Percentiles rank a stretch among this genome's conserved stretches.
phyloP scores from a whole-genome alignment of 2,888 invertebrate genomes.

The Chymomyza fuscimana region DNA sequence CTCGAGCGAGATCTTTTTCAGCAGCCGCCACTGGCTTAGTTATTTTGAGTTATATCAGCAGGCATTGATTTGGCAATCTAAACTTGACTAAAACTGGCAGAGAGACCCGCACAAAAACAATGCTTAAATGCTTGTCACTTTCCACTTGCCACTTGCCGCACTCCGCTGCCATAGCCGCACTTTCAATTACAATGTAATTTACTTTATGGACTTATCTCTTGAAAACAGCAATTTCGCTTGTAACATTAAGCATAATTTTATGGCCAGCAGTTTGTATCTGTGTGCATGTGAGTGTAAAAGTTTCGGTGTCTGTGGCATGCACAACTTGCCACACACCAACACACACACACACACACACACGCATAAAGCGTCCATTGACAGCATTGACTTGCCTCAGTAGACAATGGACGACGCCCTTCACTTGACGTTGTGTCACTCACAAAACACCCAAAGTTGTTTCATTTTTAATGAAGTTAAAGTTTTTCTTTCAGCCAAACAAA shows the following conservation, averaged over 20 bases:
- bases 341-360: not conserved
- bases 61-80: not conserved
- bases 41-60: not conserved
- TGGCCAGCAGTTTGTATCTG: conserved; percentile 52
- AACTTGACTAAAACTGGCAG: not conserved
- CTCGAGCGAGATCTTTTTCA: no score
- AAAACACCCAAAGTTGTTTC: conserved; percentile 45
- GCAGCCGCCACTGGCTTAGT: no score
- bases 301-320: conserved; percentile 18
- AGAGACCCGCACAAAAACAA: not conserved
- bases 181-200: conserved; percentile 79
- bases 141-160: not conserved
- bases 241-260: conserved; percentile 80
- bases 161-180: conserved; percentile 41
- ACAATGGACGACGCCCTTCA: conserved; percentile 23
- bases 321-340: not conserved
- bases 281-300: conserved; percentile 38
- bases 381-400: conserved; percentile 17
- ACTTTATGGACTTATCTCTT: conserved; percentile 78
- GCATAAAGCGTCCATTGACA: conserved; percentile 58
- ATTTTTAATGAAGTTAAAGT: conserved; percentile 57
- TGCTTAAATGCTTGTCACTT: not conserved
- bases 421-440: conserved; percentile 8
- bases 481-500: conserved; percentile 28
- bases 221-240: conserved; percentile 77